Percentiles rank a stretch among this genome's conserved stretches.
phyloP scores from a whole-genome alignment of 2,797 vertebrate genomes.

The Adrianichthys oophorus region DNA sequence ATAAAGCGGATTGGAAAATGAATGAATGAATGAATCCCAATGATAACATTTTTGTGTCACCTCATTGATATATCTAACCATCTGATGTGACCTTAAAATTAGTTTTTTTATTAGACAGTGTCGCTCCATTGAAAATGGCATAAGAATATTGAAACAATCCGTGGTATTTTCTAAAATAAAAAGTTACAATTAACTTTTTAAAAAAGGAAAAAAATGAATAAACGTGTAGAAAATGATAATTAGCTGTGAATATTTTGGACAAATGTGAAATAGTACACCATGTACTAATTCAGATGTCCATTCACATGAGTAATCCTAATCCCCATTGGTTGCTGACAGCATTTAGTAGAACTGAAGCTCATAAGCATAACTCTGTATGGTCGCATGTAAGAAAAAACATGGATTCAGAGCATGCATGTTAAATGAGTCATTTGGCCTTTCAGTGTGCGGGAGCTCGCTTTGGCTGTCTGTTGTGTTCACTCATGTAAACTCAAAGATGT shows the following conservation, averaged over 20 bases:
- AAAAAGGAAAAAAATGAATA: background rate
- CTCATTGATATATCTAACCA: too few relatives aligned
- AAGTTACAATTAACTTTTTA: too few relatives aligned
- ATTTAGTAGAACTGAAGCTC: background rate
- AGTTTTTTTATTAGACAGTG: too few relatives aligned
- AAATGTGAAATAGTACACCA: constrained; percentile 26
- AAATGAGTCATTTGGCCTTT: constrained; percentile 47
- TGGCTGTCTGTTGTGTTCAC: constrained; percentile 43
- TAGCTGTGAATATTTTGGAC: constrained; percentile 5
- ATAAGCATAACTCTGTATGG: constrained; percentile 3
- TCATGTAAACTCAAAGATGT: constrained; percentile 51
- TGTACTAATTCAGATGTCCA: constrained; percentile 5
- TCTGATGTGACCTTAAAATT: too few relatives aligned
- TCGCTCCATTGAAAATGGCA: too few relatives aligned
- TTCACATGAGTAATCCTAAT: background rate
- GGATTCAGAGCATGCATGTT: constrained; percentile 24
- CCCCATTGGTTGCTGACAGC: constrained; percentile 1
- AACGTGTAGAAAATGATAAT: background rate
- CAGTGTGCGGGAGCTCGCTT: constrained; percentile 30
- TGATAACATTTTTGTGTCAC: too few relatives aligned
- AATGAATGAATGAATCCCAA: too few relatives aligned
- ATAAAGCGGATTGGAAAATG: too few relatives aligned
- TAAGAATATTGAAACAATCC: too few relatives aligned
- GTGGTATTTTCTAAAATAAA: too few relatives aligned
- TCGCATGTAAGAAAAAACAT: background rate